A percentile compares a stretch with the other conserved stretches of the same genome.
These are phyloP conservation scores for Tribolium freemani DNA, from an alignment of 2,888 invertebrate genomes.

Conservation along the genomic window DNA sequence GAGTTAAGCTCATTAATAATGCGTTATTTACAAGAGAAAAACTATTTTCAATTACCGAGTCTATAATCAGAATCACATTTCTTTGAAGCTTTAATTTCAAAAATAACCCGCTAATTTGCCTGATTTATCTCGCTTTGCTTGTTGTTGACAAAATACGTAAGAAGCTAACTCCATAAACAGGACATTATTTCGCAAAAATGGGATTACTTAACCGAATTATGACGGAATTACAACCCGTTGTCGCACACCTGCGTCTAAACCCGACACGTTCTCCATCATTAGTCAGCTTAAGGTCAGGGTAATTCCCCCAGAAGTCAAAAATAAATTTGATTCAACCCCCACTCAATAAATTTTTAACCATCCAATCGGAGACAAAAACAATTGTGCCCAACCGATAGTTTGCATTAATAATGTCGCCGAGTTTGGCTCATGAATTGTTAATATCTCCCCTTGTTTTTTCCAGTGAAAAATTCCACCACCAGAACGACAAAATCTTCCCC, in stretches of 20 bases:
- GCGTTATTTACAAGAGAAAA: background rate
- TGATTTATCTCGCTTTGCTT: background rate
- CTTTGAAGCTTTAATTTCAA: no score
- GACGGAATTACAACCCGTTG: background rate
- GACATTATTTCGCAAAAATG: background rate
- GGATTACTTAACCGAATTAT: background rate
- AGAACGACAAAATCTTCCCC: slow-evolving; percentile 5
- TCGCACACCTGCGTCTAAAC: background rate
- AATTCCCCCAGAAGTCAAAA: background rate
- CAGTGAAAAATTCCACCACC: slow-evolving; percentile 36
- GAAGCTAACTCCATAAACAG: background rate
- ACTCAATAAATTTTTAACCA: background rate
- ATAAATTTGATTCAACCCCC: background rate
- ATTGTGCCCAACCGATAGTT: background rate
- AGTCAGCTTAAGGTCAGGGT: background rate
- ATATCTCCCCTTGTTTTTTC: background rate
- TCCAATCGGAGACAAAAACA: background rate
- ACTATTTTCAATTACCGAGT: background rate
- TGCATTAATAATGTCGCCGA: slow-evolving; percentile 23
- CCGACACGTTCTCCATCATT: background rate
- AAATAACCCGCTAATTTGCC: background rate
- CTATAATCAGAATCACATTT: no score
- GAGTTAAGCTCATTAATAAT: no score
- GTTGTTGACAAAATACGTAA: background rate
- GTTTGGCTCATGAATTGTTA: slow-evolving; percentile 16